Evolutionary conservation across 1,140 invertebrate genomes (phyloP).

Genomic region (Globodera rostochiensis): DNA sequence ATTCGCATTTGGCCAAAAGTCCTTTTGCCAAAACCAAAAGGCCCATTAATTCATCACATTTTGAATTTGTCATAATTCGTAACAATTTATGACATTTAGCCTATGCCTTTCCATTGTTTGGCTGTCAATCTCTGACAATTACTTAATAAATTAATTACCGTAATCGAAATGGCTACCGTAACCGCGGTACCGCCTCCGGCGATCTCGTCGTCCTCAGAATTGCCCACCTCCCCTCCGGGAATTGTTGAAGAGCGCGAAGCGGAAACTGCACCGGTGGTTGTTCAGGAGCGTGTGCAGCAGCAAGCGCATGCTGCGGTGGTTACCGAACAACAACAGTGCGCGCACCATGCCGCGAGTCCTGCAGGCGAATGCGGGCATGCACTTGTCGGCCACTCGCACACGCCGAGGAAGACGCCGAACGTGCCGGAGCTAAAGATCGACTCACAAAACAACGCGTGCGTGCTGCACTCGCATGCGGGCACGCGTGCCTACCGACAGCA

Average conservation of each 20-base stretch:
- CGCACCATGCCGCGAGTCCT: background rate
- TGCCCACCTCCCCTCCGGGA: background rate
- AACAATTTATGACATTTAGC: too few species aligned
- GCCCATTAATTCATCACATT: too few species aligned
- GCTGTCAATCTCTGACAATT: too few species aligned
- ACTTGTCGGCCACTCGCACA: background rate
- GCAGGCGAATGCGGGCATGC: background rate
- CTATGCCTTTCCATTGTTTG: background rate
- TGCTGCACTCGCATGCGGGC: background rate
- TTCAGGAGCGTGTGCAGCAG: background rate
- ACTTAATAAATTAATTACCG: background rate
- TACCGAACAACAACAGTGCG: constrained; percentile 4
- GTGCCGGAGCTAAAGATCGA: constrained; percentile 32
- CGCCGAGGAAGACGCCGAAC: constrained; percentile 1
- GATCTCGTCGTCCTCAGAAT: background rate
- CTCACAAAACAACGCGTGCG: background rate
- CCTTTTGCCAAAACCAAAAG: too few species aligned
- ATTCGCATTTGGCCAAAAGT: too few species aligned
- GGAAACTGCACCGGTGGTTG: background rate
- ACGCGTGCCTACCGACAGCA: background rate
- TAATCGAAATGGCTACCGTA: background rate
- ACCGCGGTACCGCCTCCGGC: background rate
- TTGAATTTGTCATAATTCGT: too few species aligned
- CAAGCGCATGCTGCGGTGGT: background rate
- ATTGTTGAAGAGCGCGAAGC: background rate